Percentiles rank a stretch among this genome's conserved stretches.
phyloP scores from a whole-genome alignment of 2,113 vertebrate species.

The Caloenas nicobarica region DNA sequence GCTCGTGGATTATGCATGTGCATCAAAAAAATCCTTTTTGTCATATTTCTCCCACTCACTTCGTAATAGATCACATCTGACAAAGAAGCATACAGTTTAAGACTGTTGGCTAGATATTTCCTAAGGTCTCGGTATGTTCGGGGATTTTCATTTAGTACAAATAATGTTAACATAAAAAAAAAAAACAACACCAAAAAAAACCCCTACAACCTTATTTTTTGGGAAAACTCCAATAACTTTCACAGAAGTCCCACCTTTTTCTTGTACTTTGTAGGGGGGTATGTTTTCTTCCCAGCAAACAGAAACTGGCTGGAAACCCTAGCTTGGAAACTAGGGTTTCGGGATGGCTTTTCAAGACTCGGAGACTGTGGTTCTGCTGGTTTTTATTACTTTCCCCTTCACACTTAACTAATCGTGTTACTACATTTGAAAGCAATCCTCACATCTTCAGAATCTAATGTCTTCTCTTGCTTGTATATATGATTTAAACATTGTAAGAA shows the following conservation, averaged over 20 bases:
- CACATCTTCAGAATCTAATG: conserved; percentile 4
- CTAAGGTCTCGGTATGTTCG: background rate
- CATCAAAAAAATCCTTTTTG: background rate
- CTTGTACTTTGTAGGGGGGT: background rate
- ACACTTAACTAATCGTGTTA: conserved; percentile 41
- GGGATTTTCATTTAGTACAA: background rate
- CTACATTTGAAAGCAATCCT: conserved; percentile 33
- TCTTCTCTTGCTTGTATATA: conserved; percentile 3
- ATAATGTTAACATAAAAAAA: background rate
- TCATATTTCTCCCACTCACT: background rate
- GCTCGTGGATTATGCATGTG: background rate
- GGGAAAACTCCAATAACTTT: background rate
- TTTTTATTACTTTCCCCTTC: conserved; percentile 54
- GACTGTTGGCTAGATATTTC: background rate
- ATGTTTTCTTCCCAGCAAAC: background rate
- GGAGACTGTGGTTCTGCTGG: conserved; percentile 64
- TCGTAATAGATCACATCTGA: background rate
- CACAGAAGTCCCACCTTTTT: background rate
- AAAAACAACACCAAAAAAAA: background rate
- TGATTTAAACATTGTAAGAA: conserved; percentile 3
- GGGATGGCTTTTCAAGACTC: conserved; percentile 15
- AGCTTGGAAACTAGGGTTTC: background rate
- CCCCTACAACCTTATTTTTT: background rate
- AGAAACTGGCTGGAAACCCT: conserved; percentile 1
- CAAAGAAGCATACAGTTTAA: background rate